phyloP scores from a whole-genome alignment of 2,113 vertebrate species.

The Peromyscus maniculatus region DNA sequence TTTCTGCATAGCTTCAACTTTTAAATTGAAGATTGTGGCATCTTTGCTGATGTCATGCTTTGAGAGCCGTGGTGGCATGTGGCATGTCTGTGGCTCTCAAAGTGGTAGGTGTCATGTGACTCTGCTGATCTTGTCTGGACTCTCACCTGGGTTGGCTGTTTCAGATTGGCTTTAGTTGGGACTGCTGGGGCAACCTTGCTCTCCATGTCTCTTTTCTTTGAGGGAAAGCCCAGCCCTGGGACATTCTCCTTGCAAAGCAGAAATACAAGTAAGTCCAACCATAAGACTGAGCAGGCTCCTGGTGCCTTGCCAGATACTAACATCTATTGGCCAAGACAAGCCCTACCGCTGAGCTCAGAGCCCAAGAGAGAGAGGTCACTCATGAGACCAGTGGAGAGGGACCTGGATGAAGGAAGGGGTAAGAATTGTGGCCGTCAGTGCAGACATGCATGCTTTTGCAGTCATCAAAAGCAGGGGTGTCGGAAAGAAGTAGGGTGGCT shows the following conservation, averaged over 20 bases:
- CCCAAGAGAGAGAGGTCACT: background rate
- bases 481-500: too few species aligned
- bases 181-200: background rate
- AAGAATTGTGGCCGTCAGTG: too few species aligned
- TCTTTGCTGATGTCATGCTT: background rate
- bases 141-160: background rate
- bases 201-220: background rate
- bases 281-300: background rate
- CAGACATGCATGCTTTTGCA: background rate
- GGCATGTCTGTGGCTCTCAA: too few species aligned
- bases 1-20: background rate
- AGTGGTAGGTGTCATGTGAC: background rate
- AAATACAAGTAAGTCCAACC: background rate
- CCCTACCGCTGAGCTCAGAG: background rate
- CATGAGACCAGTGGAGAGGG: too few species aligned
- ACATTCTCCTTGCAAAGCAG: background rate
- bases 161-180: background rate
- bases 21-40: background rate
- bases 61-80: background rate
- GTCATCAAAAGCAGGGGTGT: background rate
- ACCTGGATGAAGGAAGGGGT: background rate
- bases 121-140: background rate
- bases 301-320: background rate
- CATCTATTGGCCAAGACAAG: background rate
- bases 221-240: background rate